Percentiles rank a stretch among this genome's conserved stretches.
Evolutionary conservation across 2,113 vertebrate genomes (phyloP).

Genomic region (Lepisosteus oculatus): DNA sequence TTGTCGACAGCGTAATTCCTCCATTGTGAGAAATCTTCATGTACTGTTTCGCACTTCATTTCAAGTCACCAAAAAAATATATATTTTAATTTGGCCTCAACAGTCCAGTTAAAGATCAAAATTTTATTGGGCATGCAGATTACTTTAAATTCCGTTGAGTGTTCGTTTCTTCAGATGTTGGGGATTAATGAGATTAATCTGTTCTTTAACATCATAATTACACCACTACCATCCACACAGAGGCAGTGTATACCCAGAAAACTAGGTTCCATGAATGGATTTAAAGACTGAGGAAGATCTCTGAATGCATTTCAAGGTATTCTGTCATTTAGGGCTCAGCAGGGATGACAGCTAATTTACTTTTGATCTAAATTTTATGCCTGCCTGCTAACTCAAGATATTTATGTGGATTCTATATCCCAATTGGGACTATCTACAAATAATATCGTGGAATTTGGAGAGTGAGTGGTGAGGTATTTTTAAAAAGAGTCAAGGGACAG

Average conservation of each 20-base stretch:
- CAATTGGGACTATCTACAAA: not conserved
- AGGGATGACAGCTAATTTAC: constrained; percentile 57
- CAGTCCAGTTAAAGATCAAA: not conserved
- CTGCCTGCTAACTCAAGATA: constrained; percentile 37
- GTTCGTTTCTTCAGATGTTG: not conserved
- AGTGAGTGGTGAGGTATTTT: not conserved
- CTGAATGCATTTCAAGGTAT: constrained; percentile 21
- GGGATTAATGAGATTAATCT: too few relatives aligned
- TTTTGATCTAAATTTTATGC: constrained; percentile 41
- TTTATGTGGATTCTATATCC: not conserved
- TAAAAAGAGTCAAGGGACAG: not conserved
- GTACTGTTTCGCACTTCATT: not conserved
- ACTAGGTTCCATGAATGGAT: not conserved
- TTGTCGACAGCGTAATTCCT: not conserved
- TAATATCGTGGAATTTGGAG: too few relatives aligned
- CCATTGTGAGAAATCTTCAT: not conserved
- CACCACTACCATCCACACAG: constrained; percentile 11
- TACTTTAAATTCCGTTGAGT: not conserved
- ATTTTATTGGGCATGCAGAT: not conserved
- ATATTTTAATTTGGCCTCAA: not conserved
- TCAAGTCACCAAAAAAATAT: not conserved
- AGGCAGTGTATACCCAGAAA: constrained; percentile 7
- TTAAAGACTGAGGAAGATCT: constrained; percentile 20
- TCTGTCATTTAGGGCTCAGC: constrained; percentile 34
- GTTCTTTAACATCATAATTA: constrained; percentile 1